Evolutionary conservation across 2,888 invertebrate species (phyloP).

Genomic region (Venusia cambrica): DNA sequence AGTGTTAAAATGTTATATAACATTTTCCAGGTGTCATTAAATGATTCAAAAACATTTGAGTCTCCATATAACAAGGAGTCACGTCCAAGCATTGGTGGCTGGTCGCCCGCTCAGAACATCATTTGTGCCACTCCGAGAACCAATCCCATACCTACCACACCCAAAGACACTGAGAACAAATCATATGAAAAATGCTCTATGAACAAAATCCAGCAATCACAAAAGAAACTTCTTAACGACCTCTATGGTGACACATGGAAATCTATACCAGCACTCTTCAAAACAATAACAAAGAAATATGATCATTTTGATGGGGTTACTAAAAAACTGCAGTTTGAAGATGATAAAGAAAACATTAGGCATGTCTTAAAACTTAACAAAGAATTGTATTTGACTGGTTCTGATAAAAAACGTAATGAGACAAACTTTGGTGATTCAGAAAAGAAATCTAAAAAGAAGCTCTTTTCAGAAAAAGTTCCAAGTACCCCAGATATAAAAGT

Average conservation of each 20-base stretch:
- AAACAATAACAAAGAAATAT: slow-evolving; percentile 49
- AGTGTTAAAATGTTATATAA: no score
- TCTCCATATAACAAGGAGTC: slow-evolving; percentile 29
- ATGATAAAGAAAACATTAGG: slow-evolving; percentile 64
- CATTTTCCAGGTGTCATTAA: slow-evolving; percentile 59
- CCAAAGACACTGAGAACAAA: slow-evolving; percentile 60
- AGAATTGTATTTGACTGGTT: slow-evolving; percentile 57
- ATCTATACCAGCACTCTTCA: slow-evolving; percentile 67
- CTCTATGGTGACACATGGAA: slow-evolving; percentile 81
- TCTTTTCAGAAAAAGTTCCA: slow-evolving; percentile 57
- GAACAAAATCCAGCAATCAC: slow-evolving; percentile 62
- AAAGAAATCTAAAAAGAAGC: slow-evolving; percentile 59
- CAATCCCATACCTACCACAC: slow-evolving; percentile 56
- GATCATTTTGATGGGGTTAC: slow-evolving; percentile 48
- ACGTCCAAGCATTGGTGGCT: slow-evolving; percentile 57
- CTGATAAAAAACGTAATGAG: slow-evolving; percentile 51
- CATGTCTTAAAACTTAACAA: slow-evolving; percentile 48
- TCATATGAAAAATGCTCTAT: slow-evolving; percentile 64
- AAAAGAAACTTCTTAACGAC: slow-evolving; percentile 68
- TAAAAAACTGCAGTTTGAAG: slow-evolving; percentile 60
- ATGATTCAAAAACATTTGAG: slow-evolving; percentile 43
- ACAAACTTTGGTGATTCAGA: slow-evolving; percentile 43
- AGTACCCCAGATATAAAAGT: slow-evolving; percentile 54
- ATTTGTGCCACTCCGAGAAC: slow-evolving; percentile 59
- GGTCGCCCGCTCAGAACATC: slow-evolving; percentile 69